phyloP scores from a whole-genome alignment of 2,797 vertebrate species.

The Spea hammondii region DNA sequence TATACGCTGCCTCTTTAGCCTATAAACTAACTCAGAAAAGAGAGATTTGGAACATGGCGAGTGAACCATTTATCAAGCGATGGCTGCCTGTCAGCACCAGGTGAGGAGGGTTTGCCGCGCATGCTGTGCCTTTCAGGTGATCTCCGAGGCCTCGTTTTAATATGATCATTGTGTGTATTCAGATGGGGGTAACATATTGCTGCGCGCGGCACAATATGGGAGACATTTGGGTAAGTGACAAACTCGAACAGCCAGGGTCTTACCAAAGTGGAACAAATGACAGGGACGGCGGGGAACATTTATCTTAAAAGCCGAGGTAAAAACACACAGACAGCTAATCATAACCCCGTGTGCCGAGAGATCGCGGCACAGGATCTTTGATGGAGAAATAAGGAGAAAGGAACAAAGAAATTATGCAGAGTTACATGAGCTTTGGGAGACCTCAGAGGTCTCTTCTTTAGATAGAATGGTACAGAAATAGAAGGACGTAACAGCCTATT shows the following conservation, averaged over 20 bases:
- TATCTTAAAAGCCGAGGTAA: slow-evolving; percentile 8
- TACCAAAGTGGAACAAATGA: neutral
- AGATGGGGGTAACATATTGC: slow-evolving; percentile 47
- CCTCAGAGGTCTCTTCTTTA: too few species aligned
- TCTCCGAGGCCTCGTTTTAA: slow-evolving; percentile 21
- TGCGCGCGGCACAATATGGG: slow-evolving; percentile 40
- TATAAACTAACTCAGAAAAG: slow-evolving; percentile 49
- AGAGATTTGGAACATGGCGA: slow-evolving; percentile 46
- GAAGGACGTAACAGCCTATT: too few species aligned
- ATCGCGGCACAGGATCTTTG: neutral
- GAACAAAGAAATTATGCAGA: neutral
- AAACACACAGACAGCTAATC: slow-evolving; percentile 2
- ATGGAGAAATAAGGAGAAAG: slow-evolving; percentile 12
- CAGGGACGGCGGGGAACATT: slow-evolving; percentile 33
- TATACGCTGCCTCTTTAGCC: slow-evolving; percentile 42
- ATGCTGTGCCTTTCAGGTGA: slow-evolving; percentile 15
- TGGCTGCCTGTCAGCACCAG: slow-evolving; percentile 45
- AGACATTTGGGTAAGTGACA: slow-evolving; percentile 40
- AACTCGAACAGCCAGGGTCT: slow-evolving; percentile 32
- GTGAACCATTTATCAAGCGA: slow-evolving; percentile 47
- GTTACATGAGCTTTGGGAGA: too few species aligned
- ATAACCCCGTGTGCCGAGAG: neutral
- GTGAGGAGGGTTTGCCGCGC: slow-evolving; percentile 27
- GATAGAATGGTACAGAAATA: too few species aligned
- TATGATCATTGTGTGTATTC: slow-evolving; percentile 35